Evolutionary conservation across 37 sponge, comb jelly and placozoan species (phyloP), one percentile per base, ranked within the genome.

Genomic region (Halichondria panicea): DNA sequence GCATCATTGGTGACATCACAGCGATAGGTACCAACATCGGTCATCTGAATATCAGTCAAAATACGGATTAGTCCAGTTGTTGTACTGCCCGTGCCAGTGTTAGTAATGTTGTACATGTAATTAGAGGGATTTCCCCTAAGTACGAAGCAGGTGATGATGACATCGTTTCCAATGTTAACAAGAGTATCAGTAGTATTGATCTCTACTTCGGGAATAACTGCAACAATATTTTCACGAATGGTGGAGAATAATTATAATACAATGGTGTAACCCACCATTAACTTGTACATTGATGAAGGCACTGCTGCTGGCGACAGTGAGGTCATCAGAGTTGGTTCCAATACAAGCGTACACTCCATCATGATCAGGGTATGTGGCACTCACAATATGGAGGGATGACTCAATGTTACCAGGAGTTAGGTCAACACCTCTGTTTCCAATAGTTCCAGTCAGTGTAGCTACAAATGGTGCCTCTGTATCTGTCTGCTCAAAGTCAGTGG

Each of bases 281-380:
- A 75, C 78, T 77, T 84, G 77, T 55, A 84, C 77, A 37, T 62
- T 84, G 66, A 84, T 71, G 1, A 28, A 65, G 12, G 71, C 85
- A 64, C 35, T 71, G 58, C 66, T 43, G 39, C 43, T 75, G 75
- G 2, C 50, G 6, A 30, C 32, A 15, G 15, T 54, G 9, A 1
- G 11, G 27, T 9, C 18, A 3, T 70, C 12, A 12, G 61, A 42
- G 63, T 78, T 78, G 44, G 21, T 5, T 24, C 55, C 66, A 32
- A 52, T 34, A 44, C 79, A 78, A 18, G 37, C 38, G 58, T 78
- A 78, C 44, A 55, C 68, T 52, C 79, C 79, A 56, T 56, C 43
- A 40, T 78, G 57, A 8, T 41, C 30, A 34, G 79, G 79, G 68
- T 68, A 78, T n/a, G 6, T 9, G 11, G 68, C 69, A 67, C n/a